Percentiles rank a stretch among this genome's conserved stretches.
phyloP scores from a whole-genome alignment of 2,888 invertebrate species.

The Terebella lapidaria region DNA sequence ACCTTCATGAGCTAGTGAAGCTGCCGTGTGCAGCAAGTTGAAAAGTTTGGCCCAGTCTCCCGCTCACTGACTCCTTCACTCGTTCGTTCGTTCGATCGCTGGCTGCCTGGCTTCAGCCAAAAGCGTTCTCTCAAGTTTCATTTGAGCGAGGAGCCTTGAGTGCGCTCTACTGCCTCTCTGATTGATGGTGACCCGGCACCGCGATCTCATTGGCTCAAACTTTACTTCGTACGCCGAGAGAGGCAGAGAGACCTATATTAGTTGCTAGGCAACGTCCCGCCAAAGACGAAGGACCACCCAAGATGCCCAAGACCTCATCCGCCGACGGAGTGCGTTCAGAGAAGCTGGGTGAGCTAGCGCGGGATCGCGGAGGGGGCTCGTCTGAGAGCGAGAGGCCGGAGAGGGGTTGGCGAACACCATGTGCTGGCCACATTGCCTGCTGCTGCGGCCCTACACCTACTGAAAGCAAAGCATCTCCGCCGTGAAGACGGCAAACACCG shows the following conservation, averaged over 20 bases:
- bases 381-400: no score
- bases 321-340: no score
- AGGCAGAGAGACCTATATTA: conserved; percentile 35
- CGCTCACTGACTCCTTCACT: no score
- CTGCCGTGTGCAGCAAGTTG: not conserved
- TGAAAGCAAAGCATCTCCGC: no score
- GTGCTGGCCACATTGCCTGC: no score
- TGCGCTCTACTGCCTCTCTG: not conserved
- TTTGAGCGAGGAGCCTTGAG: not conserved
- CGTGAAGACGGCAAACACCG: no score
- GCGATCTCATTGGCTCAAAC: conserved; percentile 38
- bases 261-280: conserved; percentile 46
- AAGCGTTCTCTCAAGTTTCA: not conserved
- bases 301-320: not conserved
- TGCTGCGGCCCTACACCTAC: no score
- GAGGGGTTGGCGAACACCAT: no score
- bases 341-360: no score
- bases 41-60: not conserved
- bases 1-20: not conserved
- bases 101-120: not conserved
- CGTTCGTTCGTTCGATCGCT: not conserved
- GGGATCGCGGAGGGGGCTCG: no score
- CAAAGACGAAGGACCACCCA: conserved; percentile 1
- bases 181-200: conserved; percentile 20
- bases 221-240: not conserved